phyloP scores from a whole-genome alignment of 1,140 invertebrate species.

The Formica exsecta region DNA sequence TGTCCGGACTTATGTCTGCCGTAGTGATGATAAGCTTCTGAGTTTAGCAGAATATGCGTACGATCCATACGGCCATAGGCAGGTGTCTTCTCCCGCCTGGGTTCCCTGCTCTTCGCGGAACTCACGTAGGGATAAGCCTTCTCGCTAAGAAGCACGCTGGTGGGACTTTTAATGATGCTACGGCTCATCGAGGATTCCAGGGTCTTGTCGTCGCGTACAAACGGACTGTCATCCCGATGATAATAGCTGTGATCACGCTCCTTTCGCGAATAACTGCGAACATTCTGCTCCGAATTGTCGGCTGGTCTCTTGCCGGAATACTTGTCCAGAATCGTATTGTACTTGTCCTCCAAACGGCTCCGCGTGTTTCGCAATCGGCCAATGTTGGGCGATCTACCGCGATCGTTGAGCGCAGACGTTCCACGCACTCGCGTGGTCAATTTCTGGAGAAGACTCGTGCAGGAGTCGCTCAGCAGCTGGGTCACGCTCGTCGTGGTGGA shows the following conservation, averaged over 20 bases:
- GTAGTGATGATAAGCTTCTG: constrained; percentile 75
- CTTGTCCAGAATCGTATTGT: constrained; percentile 90
- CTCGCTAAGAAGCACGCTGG: constrained; percentile 88
- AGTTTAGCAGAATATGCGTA: constrained; percentile 44
- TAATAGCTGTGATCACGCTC: constrained; percentile 72
- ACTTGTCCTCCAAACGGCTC: constrained; percentile 91
- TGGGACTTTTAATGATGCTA: constrained; percentile 84
- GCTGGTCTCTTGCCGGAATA: constrained; percentile 88
- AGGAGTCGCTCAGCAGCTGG: constrained; percentile 93
- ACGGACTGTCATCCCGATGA: constrained; percentile 77
- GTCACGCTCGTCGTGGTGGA: constrained; percentile 93
- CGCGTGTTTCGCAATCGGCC: constrained; percentile 87
- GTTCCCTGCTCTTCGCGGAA: constrained; percentile 52
- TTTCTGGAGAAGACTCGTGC: constrained; percentile 93
- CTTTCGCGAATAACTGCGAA: constrained; percentile 38
- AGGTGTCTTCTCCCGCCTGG: constrained; percentile 78
- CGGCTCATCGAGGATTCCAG: constrained; percentile 87
- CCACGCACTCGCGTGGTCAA: constrained; percentile 91
- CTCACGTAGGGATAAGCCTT: constrained; percentile 90
- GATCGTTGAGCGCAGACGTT: constrained; percentile 86
- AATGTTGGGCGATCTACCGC: constrained; percentile 58
- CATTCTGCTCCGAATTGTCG: constrained; percentile 67
- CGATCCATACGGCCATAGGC: constrained; percentile 66
- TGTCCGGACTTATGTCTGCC: constrained; percentile 83
- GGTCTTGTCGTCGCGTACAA: constrained; percentile 88